phyloP scores from a whole-genome alignment of 2,113 vertebrate species.

The Leucopsar rothschildi region DNA sequence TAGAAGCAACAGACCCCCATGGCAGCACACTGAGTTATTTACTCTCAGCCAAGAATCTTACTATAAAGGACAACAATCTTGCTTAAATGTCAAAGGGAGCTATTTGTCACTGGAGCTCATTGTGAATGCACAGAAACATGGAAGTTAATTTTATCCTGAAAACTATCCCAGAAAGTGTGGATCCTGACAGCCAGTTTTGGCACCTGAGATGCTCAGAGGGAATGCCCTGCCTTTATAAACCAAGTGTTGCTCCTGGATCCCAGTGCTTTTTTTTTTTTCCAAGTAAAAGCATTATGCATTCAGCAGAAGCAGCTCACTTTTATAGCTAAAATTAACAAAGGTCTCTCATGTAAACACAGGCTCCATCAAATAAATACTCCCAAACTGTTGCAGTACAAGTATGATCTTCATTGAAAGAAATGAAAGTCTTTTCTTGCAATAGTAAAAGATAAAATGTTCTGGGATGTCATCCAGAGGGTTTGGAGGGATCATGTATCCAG shows the following conservation, averaged over 20 bases:
- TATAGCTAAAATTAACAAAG: not conserved
- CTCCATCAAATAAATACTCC: not conserved
- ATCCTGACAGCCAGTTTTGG: not conserved
- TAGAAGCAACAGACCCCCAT: not conserved
- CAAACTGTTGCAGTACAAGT: not conserved
- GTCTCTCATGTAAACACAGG: not conserved
- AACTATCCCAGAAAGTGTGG: not conserved
- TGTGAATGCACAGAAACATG: not conserved
- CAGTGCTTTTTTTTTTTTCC: not conserved
- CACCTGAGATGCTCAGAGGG: not conserved
- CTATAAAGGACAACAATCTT: not conserved
- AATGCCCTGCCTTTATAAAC: not conserved
- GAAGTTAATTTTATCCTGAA: not conserved
- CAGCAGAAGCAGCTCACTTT: not conserved
- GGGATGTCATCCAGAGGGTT: not conserved
- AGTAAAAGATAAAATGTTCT: conserved; percentile 11
- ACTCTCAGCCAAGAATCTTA: not conserved
- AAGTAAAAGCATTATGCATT: not conserved
- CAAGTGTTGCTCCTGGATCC: not conserved
- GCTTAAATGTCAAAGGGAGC: not conserved
- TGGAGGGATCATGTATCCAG: not conserved
- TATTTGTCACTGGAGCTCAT: not conserved
- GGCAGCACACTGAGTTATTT: not conserved
- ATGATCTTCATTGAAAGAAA: not conserved
- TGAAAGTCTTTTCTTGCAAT: not conserved